Evolutionary conservation across 2,113 vertebrate genomes (phyloP), one percentile per base, ranked within the genome.

Genomic region (Peromyscus polionotus): DNA sequence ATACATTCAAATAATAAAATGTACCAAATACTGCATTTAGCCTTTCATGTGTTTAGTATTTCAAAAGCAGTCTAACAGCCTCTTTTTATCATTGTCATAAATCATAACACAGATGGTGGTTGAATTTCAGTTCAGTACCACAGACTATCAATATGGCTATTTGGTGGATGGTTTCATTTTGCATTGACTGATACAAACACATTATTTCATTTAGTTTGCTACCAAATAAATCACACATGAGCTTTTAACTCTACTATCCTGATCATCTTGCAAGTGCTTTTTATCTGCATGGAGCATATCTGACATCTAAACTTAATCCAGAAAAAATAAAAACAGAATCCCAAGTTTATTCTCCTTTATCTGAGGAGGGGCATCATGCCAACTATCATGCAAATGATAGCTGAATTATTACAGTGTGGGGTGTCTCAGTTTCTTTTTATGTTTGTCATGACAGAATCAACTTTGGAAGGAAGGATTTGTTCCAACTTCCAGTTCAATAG

Each of bases 91-190:
- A 93, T 85, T 89, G 92, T 95, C 95, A 95, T 91, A 92, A 97
- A 97, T 97, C 88, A 95, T 88, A 97, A 97, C 92, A 97, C 96
- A 98, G 96, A 97, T 97, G 96, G 95, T 95, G 61, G 85, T 92
- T 72, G 86, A 54, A 95, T 96, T 97, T 95, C 67, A 96, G 54
- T 83, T 67, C 36, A 81, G 31, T 90, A 70, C 39, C 61, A 93
- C 42, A 70, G 67, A 92, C 48, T 72, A 45, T 88, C 95, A 95
- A 97, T 95, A 91, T 91, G 94, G 24, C 73, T 95, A 86, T 96
- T 94, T 88, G 26, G 90, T 93, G 92, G 76, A 94, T 92, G 85
- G 14, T 59, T 98, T 97, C 87, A 96, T 95, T 95, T 96, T 96
- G 90, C 77, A 67, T 95, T 98, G 95, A 94, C 36, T 86, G 94